phyloP scores from a whole-genome alignment of 2,797 vertebrate genomes.

The Meda fulgida region DNA sequence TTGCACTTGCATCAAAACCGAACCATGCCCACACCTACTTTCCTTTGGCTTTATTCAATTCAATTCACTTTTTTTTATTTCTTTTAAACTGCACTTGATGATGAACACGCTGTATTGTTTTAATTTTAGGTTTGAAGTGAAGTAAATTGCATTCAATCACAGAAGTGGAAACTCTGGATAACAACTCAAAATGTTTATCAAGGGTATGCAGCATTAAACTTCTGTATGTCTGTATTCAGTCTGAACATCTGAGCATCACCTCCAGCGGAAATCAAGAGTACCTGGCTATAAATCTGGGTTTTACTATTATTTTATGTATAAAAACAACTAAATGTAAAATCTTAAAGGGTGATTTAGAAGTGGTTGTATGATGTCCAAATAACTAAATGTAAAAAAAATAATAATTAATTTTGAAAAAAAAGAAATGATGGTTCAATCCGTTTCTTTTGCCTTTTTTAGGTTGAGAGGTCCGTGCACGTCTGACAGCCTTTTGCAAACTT shows the following conservation, averaged over 20 bases:
- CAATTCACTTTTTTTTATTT: no score
- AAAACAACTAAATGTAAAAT: not conserved
- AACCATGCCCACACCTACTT: not conserved
- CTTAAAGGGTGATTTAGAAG: not conserved
- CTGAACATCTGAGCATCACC: not conserved
- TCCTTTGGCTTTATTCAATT: not conserved
- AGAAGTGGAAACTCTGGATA: not conserved
- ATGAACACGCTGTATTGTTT: not conserved
- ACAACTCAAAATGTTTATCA: not conserved
- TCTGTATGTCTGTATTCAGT: not conserved
- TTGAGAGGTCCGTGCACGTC: not conserved
- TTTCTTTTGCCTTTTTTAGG: not conserved
- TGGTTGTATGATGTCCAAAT: not conserved
- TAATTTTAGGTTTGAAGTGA: not conserved
- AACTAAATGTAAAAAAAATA: not conserved
- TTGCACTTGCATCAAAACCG: not conserved
- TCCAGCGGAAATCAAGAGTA: not conserved
- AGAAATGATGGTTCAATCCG: not conserved
- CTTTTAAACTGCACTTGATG: not conserved
- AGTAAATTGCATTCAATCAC: not conserved
- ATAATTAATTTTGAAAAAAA: not conserved
- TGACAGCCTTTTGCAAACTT: not conserved
- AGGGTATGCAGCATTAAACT: not conserved
- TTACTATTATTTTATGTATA: not conserved
- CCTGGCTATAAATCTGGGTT: not conserved